Evolutionary conservation across 2,888 invertebrate species (phyloP), one percentile per base, ranked within the genome.

Genomic region (Brachycybe producta): DNA sequence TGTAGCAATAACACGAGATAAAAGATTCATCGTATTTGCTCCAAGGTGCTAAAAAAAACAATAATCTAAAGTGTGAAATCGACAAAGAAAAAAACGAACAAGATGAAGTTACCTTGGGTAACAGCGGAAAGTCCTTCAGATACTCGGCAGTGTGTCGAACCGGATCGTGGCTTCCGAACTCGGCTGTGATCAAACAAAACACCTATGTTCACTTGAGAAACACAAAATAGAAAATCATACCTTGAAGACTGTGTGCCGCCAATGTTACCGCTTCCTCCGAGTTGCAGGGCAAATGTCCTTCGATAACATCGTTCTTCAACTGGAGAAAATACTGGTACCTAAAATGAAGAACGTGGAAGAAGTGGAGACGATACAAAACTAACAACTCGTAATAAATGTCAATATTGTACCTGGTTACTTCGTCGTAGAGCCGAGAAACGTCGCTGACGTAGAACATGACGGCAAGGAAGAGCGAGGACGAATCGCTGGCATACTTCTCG

Each of bases 371-470:
- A 13, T 4, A 21, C 13, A 21, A 42, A 35, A 2, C 15, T 23
- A 7, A 40, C 13, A 11, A 55, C 34, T 17, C n/a, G 30, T 0
- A 51, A 34, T 32, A 26, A 32, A 28, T 19, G 35, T 23, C 8
- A 46, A 46, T 36, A 5, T 13, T 39, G 7, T 57, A 76, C 77
- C 94, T 79, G 2, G 92, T 88, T 61, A 88, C 84, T 70, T 94
- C 92, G 68, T 97, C 95, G 52, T 82, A 82, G 54, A 97, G 78
- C 52, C 87, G 73, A 56, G 82, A 79, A 1, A 90, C 84, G 48
- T 91, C 88, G 1, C 83, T 80, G 35, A 95, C 84, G 68, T 94
- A 97, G 71, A 88, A 94, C 78, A 94, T 88, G 15, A 97, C 87
- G 28, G 92, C 81, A 42, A 97, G 72, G 67, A 85, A 86, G 21